Evolutionary conservation across 2,888 invertebrate genomes (phyloP).

Genomic region (Agapostemon virescens): DNA sequence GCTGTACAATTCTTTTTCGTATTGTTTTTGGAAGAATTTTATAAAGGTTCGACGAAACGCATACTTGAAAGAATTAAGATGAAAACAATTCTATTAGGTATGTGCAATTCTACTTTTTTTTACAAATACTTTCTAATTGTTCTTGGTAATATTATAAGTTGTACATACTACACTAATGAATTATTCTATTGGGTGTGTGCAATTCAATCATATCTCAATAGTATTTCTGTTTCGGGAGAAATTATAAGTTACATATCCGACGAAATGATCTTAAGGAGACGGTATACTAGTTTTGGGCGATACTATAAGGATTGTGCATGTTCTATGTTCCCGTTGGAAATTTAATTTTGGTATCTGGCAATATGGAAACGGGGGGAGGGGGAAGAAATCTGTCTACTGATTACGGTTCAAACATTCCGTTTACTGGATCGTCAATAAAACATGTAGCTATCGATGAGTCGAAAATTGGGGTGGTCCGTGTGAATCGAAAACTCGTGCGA

Average conservation of each 20-base stretch:
- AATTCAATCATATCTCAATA: background rate
- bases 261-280: background rate
- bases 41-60: background rate
- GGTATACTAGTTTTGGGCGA: background rate
- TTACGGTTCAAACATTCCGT: background rate
- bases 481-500: background rate
- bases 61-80: background rate
- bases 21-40: too few relatives aligned
- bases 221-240: background rate
- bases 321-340: background rate
- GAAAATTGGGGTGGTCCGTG: background rate
- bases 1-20: background rate
- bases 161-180: background rate
- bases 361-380: background rate
- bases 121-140: background rate
- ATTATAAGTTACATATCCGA: background rate
- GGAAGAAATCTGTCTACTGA: background rate
- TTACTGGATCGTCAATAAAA: background rate
- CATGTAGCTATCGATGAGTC: background rate
- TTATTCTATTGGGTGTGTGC: background rate
- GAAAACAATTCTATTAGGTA: background rate
- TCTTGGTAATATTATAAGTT: background rate
- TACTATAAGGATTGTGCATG: background rate
- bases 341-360: background rate
- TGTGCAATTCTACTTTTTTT: conserved; percentile 5